Base-by-base conservation (phyloP, 1,140 invertebrate species). In the Nasonia giraulti region DNA sequence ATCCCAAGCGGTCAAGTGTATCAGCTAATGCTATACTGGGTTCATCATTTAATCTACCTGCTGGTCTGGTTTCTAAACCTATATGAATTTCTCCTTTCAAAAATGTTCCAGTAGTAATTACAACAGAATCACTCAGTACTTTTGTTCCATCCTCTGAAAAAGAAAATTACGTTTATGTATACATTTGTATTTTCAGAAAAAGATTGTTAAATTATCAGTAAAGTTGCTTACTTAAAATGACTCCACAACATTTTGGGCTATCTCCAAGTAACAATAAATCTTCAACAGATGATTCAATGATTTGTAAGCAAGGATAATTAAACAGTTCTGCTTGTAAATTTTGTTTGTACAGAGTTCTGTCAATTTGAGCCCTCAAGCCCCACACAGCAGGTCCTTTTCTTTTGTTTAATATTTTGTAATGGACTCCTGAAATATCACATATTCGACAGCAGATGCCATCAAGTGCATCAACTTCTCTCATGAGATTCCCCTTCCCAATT, bases 31-130 rank as follows among this genome's bases (percentile, higher is more conserved):
- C 97, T 87, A 98, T 95, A 2, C 98, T 94, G 2, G 98, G 95
- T 86, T 95, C 94, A 92, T 99, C 98, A 11, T 96, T 97, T 4
- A 98, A 93, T 87, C 98, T 92, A 4, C 98, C 98, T 83, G 98
- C 98, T n/a, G 97, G 96, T 84, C 92, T 94, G 23, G 94, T 93
- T 83, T 97, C 95, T 79, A 97, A 91, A 17, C 98, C 98, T 87
- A 98, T 97, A 91, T 97, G 98, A 73, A 99, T 98, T 90, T 96
- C 95, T 2, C 96, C 98, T 84, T 97, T 95, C 31, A 99, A 93
- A 93, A 99, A 99, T n/a, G 98, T 99, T 20, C 98, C 98, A 0
- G 98, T 98, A 44, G 98, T 98, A 86, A 99, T 95, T 4, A 99
- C 94, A 37, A 98, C 97, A 73, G 95, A 93, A 83, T 95, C 93